Percentiles rank a stretch among this genome's conserved stretches.
These are phyloP conservation scores for Mactromeris polynyma DNA, from an alignment of 2,888 invertebrate genomes.

Conservation along the genomic window DNA sequence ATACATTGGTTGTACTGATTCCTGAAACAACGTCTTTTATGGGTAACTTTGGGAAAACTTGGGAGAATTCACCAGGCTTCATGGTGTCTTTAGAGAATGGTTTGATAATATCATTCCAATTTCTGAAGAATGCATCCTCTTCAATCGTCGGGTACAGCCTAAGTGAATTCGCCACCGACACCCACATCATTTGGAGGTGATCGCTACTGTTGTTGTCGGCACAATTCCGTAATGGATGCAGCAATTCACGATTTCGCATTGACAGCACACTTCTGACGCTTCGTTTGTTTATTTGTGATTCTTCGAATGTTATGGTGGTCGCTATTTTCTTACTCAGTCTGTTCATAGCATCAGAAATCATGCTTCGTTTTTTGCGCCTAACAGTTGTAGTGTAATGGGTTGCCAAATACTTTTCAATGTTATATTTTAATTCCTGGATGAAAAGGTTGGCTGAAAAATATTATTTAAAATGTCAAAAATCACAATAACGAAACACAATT, in stretches of 20 bases:
- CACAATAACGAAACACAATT: background rate
- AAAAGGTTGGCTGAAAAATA: background rate
- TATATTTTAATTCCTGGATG: background rate
- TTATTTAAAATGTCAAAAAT: background rate
- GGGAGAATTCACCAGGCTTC: background rate
- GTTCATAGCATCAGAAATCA: background rate
- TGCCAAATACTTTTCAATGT: background rate
- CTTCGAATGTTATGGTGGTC: background rate
- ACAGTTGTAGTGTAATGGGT: background rate
- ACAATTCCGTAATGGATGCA: background rate
- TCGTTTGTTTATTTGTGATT: constrained; percentile 6
- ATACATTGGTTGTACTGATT: background rate
- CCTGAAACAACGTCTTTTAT: background rate
- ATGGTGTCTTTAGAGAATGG: background rate
- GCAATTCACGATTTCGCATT: background rate
- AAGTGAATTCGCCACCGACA: background rate
- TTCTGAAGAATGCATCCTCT: background rate
- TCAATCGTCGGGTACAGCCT: background rate
- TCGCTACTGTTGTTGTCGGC: background rate
- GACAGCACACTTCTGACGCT: background rate
- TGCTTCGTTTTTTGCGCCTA: background rate
- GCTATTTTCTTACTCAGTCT: background rate
- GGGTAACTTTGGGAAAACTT: background rate
- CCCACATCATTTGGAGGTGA: background rate
- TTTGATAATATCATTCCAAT: background rate